phyloP scores from a whole-genome alignment of 2,888 invertebrate genomes.

The Acrocyrtus sp. region DNA sequence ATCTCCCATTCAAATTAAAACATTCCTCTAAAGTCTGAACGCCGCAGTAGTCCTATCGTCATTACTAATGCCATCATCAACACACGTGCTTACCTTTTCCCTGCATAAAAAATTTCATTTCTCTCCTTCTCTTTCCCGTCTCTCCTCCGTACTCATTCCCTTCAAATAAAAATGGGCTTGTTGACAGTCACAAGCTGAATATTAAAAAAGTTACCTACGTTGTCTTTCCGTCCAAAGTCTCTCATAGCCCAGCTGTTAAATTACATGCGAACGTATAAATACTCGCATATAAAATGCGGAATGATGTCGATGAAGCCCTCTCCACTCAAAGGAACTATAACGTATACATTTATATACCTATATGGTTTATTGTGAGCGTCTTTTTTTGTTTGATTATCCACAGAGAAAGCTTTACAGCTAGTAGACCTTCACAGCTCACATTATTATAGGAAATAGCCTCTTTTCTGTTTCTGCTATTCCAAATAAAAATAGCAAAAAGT shows the following conservation, averaged over 20 bases:
- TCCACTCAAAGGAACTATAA: background rate
- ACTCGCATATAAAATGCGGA: background rate
- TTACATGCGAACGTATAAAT: too few species aligned
- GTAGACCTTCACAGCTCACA: too few species aligned
- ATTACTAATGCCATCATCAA: too few species aligned
- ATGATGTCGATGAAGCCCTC: background rate
- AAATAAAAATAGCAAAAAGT: background rate
- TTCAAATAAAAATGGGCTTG: too few species aligned
- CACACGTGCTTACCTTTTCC: background rate
- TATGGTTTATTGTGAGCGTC: background rate
- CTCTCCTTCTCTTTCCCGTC: background rate
- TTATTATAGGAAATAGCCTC: background rate
- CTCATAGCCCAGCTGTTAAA: too few species aligned
- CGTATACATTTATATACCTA: background rate
- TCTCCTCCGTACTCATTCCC: background rate
- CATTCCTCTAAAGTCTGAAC: too few species aligned
- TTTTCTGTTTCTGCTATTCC: too few species aligned
- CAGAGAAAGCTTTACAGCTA: too few species aligned
- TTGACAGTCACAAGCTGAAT: slow-evolving; percentile 1
- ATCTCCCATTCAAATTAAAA: too few species aligned
- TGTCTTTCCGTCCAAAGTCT: background rate
- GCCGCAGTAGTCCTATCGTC: too few species aligned
- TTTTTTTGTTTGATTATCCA: slow-evolving; percentile 27
- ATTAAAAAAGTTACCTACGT: slow-evolving; percentile 2
- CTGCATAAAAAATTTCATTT: too few species aligned